Conservation (phyloP, 2,113 vertebrate species). For the Leptobrachium ailaonicum region DNA sequence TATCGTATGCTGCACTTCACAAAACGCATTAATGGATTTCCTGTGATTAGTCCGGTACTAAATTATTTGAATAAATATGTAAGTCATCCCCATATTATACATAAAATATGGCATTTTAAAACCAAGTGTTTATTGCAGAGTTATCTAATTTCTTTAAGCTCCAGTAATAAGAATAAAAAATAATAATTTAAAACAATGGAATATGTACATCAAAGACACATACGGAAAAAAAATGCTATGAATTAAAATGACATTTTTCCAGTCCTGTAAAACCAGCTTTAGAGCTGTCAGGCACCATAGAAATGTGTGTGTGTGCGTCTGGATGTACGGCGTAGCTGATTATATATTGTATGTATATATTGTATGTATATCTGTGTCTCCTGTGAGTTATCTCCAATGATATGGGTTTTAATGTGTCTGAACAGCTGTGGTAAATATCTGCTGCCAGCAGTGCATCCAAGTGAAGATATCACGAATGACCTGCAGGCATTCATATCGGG, state of each 20-base stretch:
- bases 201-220: not conserved
- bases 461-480: not conserved
- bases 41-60: too few relatives aligned
- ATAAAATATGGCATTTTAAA: too few relatives aligned
- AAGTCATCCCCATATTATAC: too few relatives aligned
- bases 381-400: not conserved
- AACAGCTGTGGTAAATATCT: constrained; percentile 1
- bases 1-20: too few relatives aligned
- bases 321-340: not conserved
- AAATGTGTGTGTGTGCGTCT: not conserved
- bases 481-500: not conserved
- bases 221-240: not conserved
- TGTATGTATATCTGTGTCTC: not conserved
- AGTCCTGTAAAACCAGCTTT: not conserved
- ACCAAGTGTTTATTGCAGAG: too few relatives aligned
- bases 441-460: not conserved
- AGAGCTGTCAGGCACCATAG: too few relatives aligned
- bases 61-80: too few relatives aligned
- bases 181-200: not conserved
- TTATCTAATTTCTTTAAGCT: too few relatives aligned
- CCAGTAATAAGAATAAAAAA: not conserved
- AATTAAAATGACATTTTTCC: not conserved
- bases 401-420: not conserved
- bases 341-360: not conserved
- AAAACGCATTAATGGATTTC: too few relatives aligned